Conservation (phyloP, 2,888 invertebrate species). For the Allacma fusca region DNA sequence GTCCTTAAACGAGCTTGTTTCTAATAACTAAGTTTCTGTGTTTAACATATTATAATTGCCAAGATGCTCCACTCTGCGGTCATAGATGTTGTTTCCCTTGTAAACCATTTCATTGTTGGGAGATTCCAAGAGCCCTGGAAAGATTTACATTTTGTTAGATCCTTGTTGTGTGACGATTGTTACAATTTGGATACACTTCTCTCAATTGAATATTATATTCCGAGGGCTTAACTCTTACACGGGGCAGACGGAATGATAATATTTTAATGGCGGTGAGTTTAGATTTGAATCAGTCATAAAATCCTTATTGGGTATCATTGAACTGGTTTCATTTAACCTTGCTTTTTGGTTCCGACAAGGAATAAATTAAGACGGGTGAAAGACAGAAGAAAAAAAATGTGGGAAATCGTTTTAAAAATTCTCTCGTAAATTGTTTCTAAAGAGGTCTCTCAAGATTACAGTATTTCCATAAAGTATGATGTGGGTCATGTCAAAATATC, state of each 20-base stretch:
- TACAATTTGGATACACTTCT: no score
- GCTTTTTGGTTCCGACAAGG: background rate
- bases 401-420: background rate
- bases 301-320: slow-evolving; percentile 16
- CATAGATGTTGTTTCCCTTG: no score
- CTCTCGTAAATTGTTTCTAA: background rate
- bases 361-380: background rate
- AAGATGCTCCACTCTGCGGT: no score
- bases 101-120: no score
- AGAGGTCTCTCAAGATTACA: background rate
- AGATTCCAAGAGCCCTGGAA: no score
- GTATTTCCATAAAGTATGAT: slow-evolving; percentile 2
- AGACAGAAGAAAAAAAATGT: background rate
- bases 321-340: slow-evolving; percentile 3
- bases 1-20: no score
- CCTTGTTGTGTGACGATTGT: no score
- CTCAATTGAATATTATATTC: no score
- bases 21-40: no score
- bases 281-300: slow-evolving; percentile 6
- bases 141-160: no score
- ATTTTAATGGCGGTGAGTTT: background rate
- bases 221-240: no score
- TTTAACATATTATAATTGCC: no score
- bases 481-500: slow-evolving; percentile 24
- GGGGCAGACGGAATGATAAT: background rate